Base-by-base conservation (phyloP, 2,797 vertebrate genomes). In the Tokudaia muenninki region DNA sequence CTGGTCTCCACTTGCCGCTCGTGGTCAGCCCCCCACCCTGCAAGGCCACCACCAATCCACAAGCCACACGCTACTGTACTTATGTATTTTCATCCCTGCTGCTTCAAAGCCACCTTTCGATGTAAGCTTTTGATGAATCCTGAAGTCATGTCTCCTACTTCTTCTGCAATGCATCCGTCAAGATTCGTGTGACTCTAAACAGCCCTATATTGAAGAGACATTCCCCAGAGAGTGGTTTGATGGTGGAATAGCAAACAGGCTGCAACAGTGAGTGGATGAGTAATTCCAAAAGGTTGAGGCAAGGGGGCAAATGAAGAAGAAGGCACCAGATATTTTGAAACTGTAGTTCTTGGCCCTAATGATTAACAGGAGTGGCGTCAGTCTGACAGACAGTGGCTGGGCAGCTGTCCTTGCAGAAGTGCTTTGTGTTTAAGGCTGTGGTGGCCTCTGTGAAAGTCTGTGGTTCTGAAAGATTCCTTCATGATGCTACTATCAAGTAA, bases 11-110 rank as follows among this genome's bases (percentile, higher is more conserved):
- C 5, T 78, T 94, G 55, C 14, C 52, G 82, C 31, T 50, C 52
- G 14, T 50, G 31, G 52, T 55, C 59, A 50, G 19, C 0, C 14
- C 0, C 1, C 1, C 7, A 1, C 44, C 5, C 7, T 0, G 10
- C 10, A 14, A 75, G 55, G 61, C 24, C 19, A 6, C 47, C 6
- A 8, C 0, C 19, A 13, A 19, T 16, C 21, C 41, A 19, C 26
- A 14, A 65, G 31, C 10, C 63, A 57, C 19, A 2, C 12, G 14
- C 81, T 21, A 50, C 87, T 17, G 19, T 44, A 31, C 61, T 41
- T 57, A 84, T 22, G 10, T 34, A 6, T 1, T 41, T 80, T 29
- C 7, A 2, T 21, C 70, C 75, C 75, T 75, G 55, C n/a, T 72
- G 26, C 34, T 95, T 91, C 57, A 55, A 82, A 83, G 47, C 21